A percentile compares a stretch with the other conserved stretches of the same genome.
Conservation (phyloP, 2,888 invertebrate species). For the Tetramorium bicarinatum region DNA sequence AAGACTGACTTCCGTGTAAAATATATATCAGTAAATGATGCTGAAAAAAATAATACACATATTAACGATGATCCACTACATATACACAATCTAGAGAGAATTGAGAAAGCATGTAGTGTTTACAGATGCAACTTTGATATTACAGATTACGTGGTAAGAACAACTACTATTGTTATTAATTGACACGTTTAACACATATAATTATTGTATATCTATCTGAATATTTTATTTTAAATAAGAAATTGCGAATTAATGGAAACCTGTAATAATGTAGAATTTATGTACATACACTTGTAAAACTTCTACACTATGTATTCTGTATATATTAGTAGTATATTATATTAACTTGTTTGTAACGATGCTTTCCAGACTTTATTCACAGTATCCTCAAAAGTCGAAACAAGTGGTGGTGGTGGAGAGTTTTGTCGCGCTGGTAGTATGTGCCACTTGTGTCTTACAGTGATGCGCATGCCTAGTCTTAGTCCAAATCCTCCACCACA, state of each 20-base stretch:
- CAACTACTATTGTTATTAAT: conserved; percentile 19
- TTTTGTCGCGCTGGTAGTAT: conserved; percentile 96
- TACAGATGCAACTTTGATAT: conserved; percentile 92
- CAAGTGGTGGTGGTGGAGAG: conserved; percentile 91
- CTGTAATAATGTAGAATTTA: conserved; percentile 31
- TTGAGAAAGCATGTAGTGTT: conserved; percentile 81
- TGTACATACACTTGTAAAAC: neutral
- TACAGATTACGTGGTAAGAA: conserved; percentile 91
- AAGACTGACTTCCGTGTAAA: conserved; percentile 90
- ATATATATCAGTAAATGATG: conserved; percentile 86
- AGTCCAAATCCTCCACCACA: conserved; percentile 81
- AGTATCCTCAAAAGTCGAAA: conserved; percentile 92
- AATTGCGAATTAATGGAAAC: conserved; percentile 11
- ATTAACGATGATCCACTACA: conserved; percentile 84
- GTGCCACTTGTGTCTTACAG: conserved; percentile 93
- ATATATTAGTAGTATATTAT: conserved; percentile 17
- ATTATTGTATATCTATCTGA: conserved; percentile 19
- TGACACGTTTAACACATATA: conserved; percentile 12
- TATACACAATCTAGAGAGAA: conserved; percentile 87
- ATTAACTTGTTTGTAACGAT: conserved; percentile 60
- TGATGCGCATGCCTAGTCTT: conserved; percentile 87
- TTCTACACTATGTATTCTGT: conserved; percentile 33
- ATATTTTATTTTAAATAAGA: conserved; percentile 34
- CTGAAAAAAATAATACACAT: conserved; percentile 80
- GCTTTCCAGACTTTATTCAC: conserved; percentile 92